Percentiles rank a stretch among this genome's conserved stretches.
phyloP scores from a whole-genome alignment of 2,113 vertebrate genomes.

The Percopsis transmontana region DNA sequence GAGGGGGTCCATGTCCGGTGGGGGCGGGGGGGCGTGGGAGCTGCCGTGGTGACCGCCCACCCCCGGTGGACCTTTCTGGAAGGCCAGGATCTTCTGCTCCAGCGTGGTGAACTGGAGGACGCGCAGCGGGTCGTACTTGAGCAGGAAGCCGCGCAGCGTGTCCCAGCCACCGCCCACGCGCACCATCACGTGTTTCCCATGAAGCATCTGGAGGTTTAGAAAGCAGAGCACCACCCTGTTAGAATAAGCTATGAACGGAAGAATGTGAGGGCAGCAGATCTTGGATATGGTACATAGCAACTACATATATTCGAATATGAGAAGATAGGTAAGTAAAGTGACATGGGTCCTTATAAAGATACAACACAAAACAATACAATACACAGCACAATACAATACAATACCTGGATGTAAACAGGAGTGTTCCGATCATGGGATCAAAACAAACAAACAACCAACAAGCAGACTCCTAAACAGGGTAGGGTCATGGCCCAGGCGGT shows the following conservation, averaged over 20 bases:
- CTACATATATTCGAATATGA: too few relatives aligned
- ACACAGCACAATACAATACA: too few relatives aligned
- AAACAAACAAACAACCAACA: too few relatives aligned
- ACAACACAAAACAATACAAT: too few relatives aligned
- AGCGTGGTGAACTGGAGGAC: slow-evolving; percentile 94
- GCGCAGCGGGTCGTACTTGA: slow-evolving; percentile 92
- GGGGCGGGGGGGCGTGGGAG: slow-evolving; percentile 70
- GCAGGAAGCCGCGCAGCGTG: slow-evolving; percentile 93
- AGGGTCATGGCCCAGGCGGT: not conserved
- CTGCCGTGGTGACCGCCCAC: slow-evolving; percentile 60
- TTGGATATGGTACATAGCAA: too few relatives aligned
- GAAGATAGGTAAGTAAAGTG: too few relatives aligned
- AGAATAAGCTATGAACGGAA: not conserved
- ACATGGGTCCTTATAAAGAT: too few relatives aligned
- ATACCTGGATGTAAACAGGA: too few relatives aligned
- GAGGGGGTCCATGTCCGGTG: slow-evolving; percentile 86
- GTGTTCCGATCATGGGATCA: too few relatives aligned
- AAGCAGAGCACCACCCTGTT: not conserved
- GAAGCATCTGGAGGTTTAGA: slow-evolving; percentile 88
- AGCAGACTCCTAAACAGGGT: too few relatives aligned
- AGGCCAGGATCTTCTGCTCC: slow-evolving; percentile 95
- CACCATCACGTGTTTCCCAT: slow-evolving; percentile 98
- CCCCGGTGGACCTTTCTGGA: slow-evolving; percentile 85
- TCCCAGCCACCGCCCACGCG: slow-evolving; percentile 98
- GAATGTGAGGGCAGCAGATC: not conserved